Conservation (phyloP, 2,113 vertebrate species). For the Equus przewalskii region DNA sequence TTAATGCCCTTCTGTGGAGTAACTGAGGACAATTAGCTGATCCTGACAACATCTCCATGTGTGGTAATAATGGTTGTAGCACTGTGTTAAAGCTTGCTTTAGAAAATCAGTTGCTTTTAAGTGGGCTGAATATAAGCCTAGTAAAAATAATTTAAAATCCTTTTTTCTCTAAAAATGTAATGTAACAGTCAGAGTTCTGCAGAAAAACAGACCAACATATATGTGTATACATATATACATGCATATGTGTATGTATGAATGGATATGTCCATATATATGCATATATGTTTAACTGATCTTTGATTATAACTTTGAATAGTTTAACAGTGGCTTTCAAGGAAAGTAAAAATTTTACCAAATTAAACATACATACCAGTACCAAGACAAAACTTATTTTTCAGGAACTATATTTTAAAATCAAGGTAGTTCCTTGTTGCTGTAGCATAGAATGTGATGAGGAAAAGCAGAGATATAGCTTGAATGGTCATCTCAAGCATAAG, state of each 20-base stretch:
- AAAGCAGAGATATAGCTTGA: not conserved
- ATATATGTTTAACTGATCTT: not conserved
- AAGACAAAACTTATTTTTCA: not conserved
- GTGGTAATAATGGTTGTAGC: not conserved
- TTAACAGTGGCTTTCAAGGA: not conserved
- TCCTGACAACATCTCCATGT: not conserved
- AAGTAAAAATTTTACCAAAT: not conserved
- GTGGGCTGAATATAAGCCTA: not conserved
- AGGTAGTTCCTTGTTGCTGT: not conserved
- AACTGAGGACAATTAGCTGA: not conserved
- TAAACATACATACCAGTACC: not conserved
- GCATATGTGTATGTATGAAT: not conserved
- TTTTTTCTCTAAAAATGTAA: not conserved
- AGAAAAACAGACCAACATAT: not conserved
- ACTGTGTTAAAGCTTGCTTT: not conserved
- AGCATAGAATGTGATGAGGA: not conserved
- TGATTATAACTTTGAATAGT: not conserved
- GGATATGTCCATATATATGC: not conserved
- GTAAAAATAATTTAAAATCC: conserved; percentile 1
- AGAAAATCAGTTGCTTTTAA: not conserved
- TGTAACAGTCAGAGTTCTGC: not conserved
- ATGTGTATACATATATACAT: not conserved
- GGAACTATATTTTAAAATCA: not conserved
- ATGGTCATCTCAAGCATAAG: not conserved
- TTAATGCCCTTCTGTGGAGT: not conserved